Conservation (phyloP, 1,140 invertebrate genomes). For the Pseudomyrmex dendroicus region DNA sequence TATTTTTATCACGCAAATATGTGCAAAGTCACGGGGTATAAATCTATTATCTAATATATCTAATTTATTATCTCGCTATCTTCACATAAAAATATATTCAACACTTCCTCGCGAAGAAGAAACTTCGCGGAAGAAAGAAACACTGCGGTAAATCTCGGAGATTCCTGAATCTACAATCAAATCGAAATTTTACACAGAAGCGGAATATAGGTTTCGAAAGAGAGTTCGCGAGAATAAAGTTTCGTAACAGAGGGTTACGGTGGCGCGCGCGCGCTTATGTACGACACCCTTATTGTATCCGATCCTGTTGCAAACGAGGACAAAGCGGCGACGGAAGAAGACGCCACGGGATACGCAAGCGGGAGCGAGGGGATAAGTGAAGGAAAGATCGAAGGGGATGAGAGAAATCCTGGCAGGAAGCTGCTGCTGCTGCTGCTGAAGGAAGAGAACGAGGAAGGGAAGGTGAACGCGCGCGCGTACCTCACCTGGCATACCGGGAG, state of each 20-base stretch:
- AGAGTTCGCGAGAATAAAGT: too few species aligned
- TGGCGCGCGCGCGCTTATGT: background rate
- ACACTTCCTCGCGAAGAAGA: background rate
- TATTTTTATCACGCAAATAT: background rate
- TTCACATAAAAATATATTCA: background rate
- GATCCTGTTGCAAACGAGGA: conserved; percentile 54
- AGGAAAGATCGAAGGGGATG: conserved; percentile 53
- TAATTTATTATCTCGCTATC: too few species aligned
- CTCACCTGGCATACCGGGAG: conserved; percentile 79
- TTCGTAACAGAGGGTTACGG: background rate
- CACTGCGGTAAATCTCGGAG: background rate
- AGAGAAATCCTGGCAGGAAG: conserved; percentile 61
- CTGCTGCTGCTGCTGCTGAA: background rate
- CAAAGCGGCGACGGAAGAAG: conserved; percentile 57
- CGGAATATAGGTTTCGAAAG: background rate
- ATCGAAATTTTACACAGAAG: conserved; percentile 12
- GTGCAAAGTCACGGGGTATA: too few species aligned
- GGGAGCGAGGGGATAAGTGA: conserved; percentile 27
- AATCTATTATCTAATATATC: too few species aligned
- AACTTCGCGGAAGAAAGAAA: background rate
- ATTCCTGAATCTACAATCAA: conserved; percentile 4
- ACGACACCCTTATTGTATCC: conserved; percentile 44
- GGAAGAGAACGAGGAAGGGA: conserved; percentile 70
- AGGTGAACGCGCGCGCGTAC: conserved; percentile 69
- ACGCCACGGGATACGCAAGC: conserved; percentile 27